phyloP scores from a whole-genome alignment of 2,113 vertebrate species.

The Lepisosteus osseus region DNA sequence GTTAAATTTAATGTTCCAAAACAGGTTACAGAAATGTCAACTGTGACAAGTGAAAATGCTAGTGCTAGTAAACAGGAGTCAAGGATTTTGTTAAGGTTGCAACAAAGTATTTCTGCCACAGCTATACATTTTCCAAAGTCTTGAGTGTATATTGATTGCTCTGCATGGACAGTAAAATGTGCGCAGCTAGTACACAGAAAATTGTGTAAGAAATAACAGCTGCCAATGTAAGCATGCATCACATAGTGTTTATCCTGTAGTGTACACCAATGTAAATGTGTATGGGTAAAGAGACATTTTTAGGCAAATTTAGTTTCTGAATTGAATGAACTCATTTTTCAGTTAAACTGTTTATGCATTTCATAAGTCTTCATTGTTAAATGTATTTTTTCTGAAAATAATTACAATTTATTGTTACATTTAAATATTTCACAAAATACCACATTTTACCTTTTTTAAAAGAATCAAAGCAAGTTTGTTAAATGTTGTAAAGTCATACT shows the following conservation, averaged over 20 bases:
- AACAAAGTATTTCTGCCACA: too few species aligned
- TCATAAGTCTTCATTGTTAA: constrained; percentile 8
- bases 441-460: constrained; percentile 30
- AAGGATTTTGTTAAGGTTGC: constrained; percentile 12
- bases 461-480: constrained; percentile 45
- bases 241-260: constrained; percentile 30
- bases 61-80: constrained; percentile 20
- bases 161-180: constrained; percentile 35
- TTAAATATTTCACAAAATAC: constrained; percentile 41
- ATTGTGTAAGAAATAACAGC: constrained; percentile 16
- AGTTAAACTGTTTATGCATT: constrained; percentile 8
- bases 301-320: constrained; percentile 2
- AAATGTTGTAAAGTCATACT: constrained; percentile 11
- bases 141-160: constrained; percentile 32
- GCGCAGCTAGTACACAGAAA: constrained; percentile 14
- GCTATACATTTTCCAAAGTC: constrained; percentile 6
- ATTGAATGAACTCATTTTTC: constrained; percentile 26
- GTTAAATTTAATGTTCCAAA: neutral
- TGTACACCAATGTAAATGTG: constrained; percentile 24
- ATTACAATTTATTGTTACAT: constrained; percentile 43
- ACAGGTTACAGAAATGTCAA: neutral
- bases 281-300: constrained; percentile 26
- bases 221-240: constrained; percentile 42
- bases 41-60: neutral
- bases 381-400: constrained; percentile 24